phyloP scores from a whole-genome alignment of 2,888 invertebrate genomes.

The Papilio demoleus region DNA sequence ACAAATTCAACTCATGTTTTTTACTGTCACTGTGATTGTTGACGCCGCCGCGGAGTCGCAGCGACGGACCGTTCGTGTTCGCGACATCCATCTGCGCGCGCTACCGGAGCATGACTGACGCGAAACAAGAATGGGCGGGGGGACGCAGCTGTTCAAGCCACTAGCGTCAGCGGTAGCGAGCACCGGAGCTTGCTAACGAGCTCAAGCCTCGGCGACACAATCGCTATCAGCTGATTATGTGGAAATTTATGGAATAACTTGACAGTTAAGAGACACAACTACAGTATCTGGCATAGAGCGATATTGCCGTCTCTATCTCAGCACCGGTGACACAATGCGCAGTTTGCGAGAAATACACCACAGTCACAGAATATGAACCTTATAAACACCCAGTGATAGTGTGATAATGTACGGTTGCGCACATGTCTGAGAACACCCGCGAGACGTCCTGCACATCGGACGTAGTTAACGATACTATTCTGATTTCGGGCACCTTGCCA shows the following conservation, averaged over 20 bases:
- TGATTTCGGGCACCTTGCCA: constrained; percentile 55
- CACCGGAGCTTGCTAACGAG: neutral
- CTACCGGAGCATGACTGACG: constrained; percentile 75
- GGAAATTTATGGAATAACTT: constrained; percentile 48
- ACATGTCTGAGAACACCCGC: constrained; percentile 19
- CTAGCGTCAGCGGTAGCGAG: constrained; percentile 1
- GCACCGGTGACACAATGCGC: constrained; percentile 47
- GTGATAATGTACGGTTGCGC: constrained; percentile 14
- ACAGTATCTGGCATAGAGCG: neutral
- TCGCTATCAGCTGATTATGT: constrained; percentile 60
- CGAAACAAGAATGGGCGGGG: constrained; percentile 27
- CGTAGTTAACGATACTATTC: constrained; percentile 47
- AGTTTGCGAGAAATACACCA: constrained; percentile 38
- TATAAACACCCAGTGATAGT: constrained; percentile 51
- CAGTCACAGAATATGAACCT: neutral
- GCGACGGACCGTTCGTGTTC: constrained; percentile 72
- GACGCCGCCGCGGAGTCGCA: constrained; percentile 77
- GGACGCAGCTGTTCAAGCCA: constrained; percentile 4
- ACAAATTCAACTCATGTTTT: constrained; percentile 82
- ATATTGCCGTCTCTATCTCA: constrained; percentile 45
- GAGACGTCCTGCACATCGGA: constrained; percentile 41
- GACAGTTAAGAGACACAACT: constrained; percentile 15
- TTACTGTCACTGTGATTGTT: constrained; percentile 66
- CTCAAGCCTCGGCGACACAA: constrained; percentile 34
- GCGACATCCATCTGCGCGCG: constrained; percentile 69